Conservation (phyloP, 2,888 invertebrate species). For the Camptogramma bilineatum region DNA sequence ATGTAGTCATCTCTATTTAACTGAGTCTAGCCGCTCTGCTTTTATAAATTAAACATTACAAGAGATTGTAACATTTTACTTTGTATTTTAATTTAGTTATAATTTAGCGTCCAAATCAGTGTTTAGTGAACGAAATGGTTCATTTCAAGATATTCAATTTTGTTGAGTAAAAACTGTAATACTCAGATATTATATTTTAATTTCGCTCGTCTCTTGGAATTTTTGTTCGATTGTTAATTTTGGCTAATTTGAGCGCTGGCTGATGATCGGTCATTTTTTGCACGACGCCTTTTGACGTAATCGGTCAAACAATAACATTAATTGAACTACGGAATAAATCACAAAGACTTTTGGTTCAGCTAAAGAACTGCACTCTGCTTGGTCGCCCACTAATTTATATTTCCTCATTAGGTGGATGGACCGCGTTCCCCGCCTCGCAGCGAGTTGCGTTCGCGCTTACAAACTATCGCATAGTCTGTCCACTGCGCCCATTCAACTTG, state of each 20-base stretch:
- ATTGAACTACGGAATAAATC: conserved; percentile 45
- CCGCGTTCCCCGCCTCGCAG: conserved; percentile 60
- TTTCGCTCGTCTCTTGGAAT: not conserved
- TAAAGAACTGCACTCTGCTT: conserved; percentile 75
- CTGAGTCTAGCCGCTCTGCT: conserved; percentile 6
- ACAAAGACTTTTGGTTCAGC: conserved; percentile 54
- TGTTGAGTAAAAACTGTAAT: not conserved
- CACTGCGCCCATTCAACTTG: conserved; percentile 69
- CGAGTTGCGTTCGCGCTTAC: conserved; percentile 37
- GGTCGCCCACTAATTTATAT: conserved; percentile 82
- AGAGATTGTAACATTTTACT: not conserved
- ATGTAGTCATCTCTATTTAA: conserved; percentile 36
- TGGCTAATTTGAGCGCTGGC: not conserved
- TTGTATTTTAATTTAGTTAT: not conserved
- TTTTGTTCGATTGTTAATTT: not conserved
- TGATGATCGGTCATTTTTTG: not conserved
- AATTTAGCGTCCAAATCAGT: not conserved
- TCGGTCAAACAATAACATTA: too few species aligned
- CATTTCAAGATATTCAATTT: not conserved
- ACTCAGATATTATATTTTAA: not conserved
- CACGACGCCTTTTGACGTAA: too few species aligned
- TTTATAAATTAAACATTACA: not conserved
- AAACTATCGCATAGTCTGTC: conserved; percentile 26
- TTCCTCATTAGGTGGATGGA: conserved; percentile 78
- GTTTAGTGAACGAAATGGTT: not conserved